Conservation (phyloP, 2,113 vertebrate species). For the Promerops cafer region DNA sequence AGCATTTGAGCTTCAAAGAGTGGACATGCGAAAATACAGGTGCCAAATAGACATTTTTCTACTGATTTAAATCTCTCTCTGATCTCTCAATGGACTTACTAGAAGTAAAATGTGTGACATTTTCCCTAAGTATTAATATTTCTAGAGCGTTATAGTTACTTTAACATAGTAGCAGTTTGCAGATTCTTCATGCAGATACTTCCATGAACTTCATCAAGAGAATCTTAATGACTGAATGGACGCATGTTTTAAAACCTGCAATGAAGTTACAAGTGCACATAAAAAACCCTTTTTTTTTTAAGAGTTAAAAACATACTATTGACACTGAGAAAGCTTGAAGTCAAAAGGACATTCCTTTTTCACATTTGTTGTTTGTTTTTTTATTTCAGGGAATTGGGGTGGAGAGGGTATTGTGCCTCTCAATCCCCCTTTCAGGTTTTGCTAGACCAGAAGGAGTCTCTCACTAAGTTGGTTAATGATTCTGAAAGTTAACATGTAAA, state of each 20-base stretch:
- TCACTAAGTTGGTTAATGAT: background rate
- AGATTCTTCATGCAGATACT: background rate
- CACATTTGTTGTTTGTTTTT: background rate
- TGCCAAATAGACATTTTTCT: background rate
- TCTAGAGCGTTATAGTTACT: background rate
- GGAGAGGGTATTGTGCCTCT: background rate
- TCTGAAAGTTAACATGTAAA: background rate
- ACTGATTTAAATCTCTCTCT: background rate
- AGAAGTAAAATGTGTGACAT: background rate
- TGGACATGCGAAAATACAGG: background rate
- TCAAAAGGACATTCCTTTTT: background rate
- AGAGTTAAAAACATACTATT: background rate
- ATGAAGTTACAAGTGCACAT: background rate
- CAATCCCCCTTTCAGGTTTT: background rate
- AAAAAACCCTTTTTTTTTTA: fast-evolving
- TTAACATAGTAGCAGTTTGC: background rate
- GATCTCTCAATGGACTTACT: background rate
- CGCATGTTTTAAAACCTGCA: background rate
- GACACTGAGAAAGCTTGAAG: background rate
- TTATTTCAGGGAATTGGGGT: background rate
- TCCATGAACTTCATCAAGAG: background rate
- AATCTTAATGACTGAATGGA: background rate
- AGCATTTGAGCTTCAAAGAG: background rate
- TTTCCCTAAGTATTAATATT: background rate
- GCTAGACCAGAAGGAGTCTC: background rate